Conservation (phyloP, 1,140 invertebrate species). For the Ceratina japonica region DNA sequence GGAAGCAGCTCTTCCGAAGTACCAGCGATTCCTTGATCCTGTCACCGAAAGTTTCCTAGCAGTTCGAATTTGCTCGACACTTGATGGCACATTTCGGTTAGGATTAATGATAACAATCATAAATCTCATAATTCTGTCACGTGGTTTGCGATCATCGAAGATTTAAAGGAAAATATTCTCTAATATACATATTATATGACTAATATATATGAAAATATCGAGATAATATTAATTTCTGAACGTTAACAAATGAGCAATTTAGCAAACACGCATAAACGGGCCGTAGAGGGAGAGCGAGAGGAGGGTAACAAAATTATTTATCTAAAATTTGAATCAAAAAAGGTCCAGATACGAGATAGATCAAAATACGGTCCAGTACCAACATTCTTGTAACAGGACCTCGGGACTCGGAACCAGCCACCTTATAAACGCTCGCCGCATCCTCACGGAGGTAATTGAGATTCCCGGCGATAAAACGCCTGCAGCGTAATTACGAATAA, state of each 20-base stretch:
- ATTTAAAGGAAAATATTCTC: neutral
- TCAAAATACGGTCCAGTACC: no score
- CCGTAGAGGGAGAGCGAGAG: no score
- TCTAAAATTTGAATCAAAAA: no score
- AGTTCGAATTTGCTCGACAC: neutral
- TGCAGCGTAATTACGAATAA: neutral
- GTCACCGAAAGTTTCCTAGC: constrained; percentile 17
- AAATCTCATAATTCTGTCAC: neutral
- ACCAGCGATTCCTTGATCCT: constrained; percentile 12
- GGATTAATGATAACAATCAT: constrained; percentile 34
- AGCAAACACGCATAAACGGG: no score
- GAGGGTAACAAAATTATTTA: no score
- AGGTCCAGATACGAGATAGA: no score
- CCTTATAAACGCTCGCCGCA: neutral
- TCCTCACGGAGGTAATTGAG: neutral
- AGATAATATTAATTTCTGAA: no score
- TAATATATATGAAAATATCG: no score
- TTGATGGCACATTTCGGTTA: constrained; percentile 16
- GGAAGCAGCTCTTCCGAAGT: constrained; percentile 7
- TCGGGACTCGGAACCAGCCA: neutral
- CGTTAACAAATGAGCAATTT: no score
- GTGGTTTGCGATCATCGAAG: constrained; percentile 4
- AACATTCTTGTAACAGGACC: constrained; percentile 5
- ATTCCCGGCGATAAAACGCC: neutral
- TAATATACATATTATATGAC: no score